A percentile compares a stretch with the other conserved stretches of the same genome.
Evolutionary conservation across 2,113 vertebrate species (phyloP).

Genomic region (Bubo scandiacus): DNA sequence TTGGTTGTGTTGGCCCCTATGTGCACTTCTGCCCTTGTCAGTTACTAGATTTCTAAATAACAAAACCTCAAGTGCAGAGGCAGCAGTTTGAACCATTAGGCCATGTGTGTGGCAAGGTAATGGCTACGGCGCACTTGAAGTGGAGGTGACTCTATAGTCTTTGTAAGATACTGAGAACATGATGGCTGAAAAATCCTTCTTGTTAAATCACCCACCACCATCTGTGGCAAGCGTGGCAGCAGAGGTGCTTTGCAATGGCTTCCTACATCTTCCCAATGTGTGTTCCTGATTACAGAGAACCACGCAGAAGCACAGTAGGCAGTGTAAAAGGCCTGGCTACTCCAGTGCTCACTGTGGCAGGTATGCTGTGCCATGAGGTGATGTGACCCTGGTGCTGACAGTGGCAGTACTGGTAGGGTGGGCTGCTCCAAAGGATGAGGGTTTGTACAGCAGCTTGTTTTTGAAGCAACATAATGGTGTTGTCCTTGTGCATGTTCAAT

Average conservation of each 20-base stretch:
- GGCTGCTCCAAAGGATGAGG: not conserved
- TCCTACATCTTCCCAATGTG: not conserved
- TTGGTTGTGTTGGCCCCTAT: not conserved
- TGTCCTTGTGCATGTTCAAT: not conserved
- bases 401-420: not conserved
- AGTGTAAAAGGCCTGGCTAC: rapidly evolving
- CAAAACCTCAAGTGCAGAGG: not conserved
- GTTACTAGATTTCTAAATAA: not conserved
- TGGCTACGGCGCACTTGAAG: not conserved
- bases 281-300: not conserved
- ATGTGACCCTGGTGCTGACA: not conserved
- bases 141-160: not conserved
- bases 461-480: not conserved
- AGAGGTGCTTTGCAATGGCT: not conserved
- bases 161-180: not conserved
- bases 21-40: not conserved
- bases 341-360: not conserved
- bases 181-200: not conserved
- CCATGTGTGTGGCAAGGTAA: rapidly evolving
- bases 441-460: not conserved
- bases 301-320: not conserved
- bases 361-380: rapidly evolving
- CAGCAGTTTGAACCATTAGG: not conserved
- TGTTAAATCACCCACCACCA: not conserved
- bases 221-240: not conserved